Evolutionary conservation across 2,888 invertebrate species (phyloP), one percentile per base, ranked within the genome.

Genomic region (Cheilosia variabilis): DNA sequence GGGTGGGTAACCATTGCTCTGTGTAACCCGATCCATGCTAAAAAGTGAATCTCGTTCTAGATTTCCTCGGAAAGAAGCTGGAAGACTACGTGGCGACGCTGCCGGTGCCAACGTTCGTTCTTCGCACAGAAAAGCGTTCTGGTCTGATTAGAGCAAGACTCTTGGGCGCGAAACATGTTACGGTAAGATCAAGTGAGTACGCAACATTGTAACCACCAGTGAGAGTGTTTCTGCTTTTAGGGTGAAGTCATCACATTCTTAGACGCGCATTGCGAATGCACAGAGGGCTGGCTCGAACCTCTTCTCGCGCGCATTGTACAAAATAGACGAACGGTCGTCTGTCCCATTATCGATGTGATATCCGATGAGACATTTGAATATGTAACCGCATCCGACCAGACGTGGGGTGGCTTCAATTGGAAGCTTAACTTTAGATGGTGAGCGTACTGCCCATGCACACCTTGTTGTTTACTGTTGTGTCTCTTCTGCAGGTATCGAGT

Each of bases 321-420:
- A 91, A 97, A 99, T 93, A 94, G 98, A 88, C 96, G 96, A 88
- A 97, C 98, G 0, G 98, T 99, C 57, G 99, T 98, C 4, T 98
- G 99, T 92, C 99, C 99, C 9, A 98, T 99, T 88, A 99, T 99
- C 89, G 99, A 99, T 93, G 98, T 99, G 78, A 99, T 99, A 90
- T 98, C 98, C 58, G 99, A 99, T 92, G 99, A 99, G 89, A 98
- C 98, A 4, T 99, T 99, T 93, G 99, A 99, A 93, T 99, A 99
- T 93, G 98, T 99, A 87, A 97, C 98, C 65, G 99, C 99, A 0
- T 98, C 98, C 1, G 99, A 99, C 92, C 98, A 98, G 96, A 99
- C 99, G 0, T 99, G 99, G 99, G 99, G 99, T 87, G 99, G 99
- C 27, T 99, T 99, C 93, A 99, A 99, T 93, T 99, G 99, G 99